Percentiles rank a stretch among this genome's conserved stretches.
Evolutionary conservation across 2,113 vertebrate genomes (phyloP).

Genomic region (Riparia riparia): DNA sequence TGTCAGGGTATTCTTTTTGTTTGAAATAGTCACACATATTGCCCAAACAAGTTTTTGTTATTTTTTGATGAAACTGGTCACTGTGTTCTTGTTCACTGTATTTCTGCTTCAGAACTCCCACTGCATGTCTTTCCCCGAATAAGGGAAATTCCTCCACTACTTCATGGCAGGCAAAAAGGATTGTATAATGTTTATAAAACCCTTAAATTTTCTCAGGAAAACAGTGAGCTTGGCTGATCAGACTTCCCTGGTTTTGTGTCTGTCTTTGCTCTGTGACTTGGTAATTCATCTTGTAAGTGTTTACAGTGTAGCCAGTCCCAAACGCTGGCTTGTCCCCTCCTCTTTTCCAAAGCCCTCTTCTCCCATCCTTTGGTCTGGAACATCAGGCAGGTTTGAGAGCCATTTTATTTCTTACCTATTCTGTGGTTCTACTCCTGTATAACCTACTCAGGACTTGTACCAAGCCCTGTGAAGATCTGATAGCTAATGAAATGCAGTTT

Average conservation of each 20-base stretch:
- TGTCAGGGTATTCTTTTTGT: background rate
- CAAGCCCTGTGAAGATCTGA: background rate
- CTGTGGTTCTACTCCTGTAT: background rate
- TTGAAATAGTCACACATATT: background rate
- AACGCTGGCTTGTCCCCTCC: background rate
- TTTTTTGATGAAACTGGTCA: background rate
- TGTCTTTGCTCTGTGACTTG: background rate
- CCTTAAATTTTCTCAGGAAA: background rate
- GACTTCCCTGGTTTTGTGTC: background rate
- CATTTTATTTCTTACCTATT: background rate
- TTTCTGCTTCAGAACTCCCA: background rate
- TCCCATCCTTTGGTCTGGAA: background rate
- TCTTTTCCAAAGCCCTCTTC: background rate
- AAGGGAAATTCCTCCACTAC: background rate
- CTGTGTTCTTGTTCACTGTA: background rate
- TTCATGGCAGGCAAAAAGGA: background rate
- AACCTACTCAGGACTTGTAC: background rate
- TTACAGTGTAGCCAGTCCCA: accelerated
- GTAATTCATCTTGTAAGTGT: background rate
- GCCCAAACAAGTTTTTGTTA: background rate
- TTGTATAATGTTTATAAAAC: background rate
- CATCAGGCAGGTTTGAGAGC: background rate
- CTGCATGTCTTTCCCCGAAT: background rate
- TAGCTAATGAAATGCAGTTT: background rate
- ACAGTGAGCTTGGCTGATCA: background rate